phyloP scores from a whole-genome alignment of 1,140 invertebrate species.

The Trichomalopsis sarcophagae region DNA sequence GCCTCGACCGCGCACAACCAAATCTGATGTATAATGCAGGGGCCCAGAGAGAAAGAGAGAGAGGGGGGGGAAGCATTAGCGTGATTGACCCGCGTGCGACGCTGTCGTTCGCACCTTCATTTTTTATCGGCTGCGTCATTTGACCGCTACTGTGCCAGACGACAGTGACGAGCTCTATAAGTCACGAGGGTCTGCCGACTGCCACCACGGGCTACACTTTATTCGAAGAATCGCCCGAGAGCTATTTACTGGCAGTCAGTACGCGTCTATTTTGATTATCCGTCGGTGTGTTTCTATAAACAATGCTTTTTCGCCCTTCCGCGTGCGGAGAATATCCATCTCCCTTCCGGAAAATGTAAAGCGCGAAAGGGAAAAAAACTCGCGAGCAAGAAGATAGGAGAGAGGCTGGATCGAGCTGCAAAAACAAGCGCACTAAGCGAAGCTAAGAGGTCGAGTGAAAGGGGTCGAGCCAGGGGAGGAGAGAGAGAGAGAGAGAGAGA shows the following conservation, averaged over 20 bases:
- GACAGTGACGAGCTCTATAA: conserved; percentile 25
- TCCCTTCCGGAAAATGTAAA: not conserved
- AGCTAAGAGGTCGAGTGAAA: conserved; percentile 23
- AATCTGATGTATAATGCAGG: conserved; percentile 58
- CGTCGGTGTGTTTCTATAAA: not conserved
- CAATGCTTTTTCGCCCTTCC: not conserved
- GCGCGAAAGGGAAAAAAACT: not conserved
- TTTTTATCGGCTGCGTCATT: conserved; percentile 17
- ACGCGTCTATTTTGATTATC: too few relatives aligned
- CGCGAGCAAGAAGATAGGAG: not conserved
- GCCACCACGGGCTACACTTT: not conserved
- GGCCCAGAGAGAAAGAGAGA: not conserved
- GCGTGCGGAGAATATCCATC: not conserved
- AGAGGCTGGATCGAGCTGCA: not conserved
- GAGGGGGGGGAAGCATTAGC: conserved; percentile 55
- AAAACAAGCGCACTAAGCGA: not conserved
- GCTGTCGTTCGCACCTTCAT: conserved; percentile 45
- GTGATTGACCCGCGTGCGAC: conserved; percentile 57
- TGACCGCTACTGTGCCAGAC: conserved; percentile 5
- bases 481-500: conserved; percentile 38
- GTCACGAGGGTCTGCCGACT: not conserved
- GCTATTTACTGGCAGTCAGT: not conserved
- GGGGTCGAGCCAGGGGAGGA: conserved; percentile 16
- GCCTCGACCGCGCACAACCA: not conserved
- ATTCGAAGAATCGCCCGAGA: not conserved